Evolutionary conservation across 2,888 invertebrate genomes (phyloP).

Genomic region (Ormyrus labotus): DNA sequence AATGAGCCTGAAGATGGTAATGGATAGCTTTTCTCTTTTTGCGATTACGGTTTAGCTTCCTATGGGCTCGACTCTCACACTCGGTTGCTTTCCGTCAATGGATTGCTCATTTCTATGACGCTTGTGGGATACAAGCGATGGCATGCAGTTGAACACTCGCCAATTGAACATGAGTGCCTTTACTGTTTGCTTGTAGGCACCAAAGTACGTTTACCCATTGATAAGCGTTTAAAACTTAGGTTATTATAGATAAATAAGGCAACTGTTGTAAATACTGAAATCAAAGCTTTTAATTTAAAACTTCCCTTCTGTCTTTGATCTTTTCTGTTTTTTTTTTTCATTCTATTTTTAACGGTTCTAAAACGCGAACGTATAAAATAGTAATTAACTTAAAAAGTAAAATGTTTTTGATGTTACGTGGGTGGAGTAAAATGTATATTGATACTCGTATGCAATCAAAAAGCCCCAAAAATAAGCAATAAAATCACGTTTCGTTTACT

Average conservation of each 20-base stretch:
- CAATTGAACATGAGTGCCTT: conserved; percentile 12
- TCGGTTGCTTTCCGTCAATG: conserved; percentile 26
- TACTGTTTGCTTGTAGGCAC: too few relatives aligned
- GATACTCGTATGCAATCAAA: conserved; percentile 16
- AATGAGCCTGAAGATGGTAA: conserved; percentile 48
- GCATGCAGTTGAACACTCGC: conserved; percentile 15
- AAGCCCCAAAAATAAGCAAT: conserved; percentile 1
- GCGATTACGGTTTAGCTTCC: conserved; percentile 38
- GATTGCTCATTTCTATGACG: conserved; percentile 46
- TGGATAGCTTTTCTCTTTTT: conserved; percentile 21
- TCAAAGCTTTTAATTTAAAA: too few relatives aligned
- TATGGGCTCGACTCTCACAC: conserved; percentile 12
- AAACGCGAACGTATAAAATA: background rate
- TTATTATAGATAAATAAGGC: too few relatives aligned
- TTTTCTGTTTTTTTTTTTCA: too few relatives aligned
- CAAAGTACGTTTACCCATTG: too few relatives aligned
- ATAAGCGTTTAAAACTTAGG: too few relatives aligned
- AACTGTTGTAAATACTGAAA: too few relatives aligned
- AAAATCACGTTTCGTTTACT: conserved; percentile 4
- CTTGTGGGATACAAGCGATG: too few relatives aligned
- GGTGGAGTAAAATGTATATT: conserved; percentile 19
- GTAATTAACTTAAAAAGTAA: background rate
- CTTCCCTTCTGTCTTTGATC: too few relatives aligned
- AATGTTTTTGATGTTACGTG: conserved; percentile 1
- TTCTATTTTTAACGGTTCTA: background rate